Percentiles rank a stretch among this genome's conserved stretches.
These are phyloP conservation scores for Oncorhynchus keta DNA, from an alignment of 2,113 vertebrate genomes.

Conservation along the genomic window DNA sequence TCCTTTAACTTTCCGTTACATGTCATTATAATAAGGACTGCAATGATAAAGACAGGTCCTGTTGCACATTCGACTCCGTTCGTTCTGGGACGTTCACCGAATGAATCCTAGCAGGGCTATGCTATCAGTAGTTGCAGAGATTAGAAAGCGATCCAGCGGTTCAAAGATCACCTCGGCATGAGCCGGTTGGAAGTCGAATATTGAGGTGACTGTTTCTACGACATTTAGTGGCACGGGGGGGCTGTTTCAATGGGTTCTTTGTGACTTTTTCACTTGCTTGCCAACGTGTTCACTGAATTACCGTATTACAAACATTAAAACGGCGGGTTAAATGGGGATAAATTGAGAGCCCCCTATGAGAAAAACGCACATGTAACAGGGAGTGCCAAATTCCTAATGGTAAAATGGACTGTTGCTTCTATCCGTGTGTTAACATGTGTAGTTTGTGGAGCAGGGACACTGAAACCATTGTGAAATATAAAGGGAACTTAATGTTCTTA, in stretches of 20 bases:
- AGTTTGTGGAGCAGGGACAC: not conserved
- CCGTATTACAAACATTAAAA: not conserved
- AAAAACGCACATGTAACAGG: not conserved
- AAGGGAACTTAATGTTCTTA: not conserved
- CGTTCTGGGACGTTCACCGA: not conserved
- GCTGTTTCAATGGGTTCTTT: constrained; percentile 33
- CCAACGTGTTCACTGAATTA: constrained; percentile 22
- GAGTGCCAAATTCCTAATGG: not conserved
- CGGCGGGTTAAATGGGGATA: not conserved
- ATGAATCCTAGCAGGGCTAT: not conserved
- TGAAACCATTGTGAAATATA: too few relatives aligned
- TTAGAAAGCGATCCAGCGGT: constrained; percentile 18
- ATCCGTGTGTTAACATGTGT: not conserved
- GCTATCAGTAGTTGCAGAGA: constrained; percentile 1
- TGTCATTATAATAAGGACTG: not conserved
- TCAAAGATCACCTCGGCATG: constrained; percentile 54
- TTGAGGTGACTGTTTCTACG: constrained; percentile 36
- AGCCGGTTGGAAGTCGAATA: not conserved
- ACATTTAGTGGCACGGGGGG: constrained; percentile 26
- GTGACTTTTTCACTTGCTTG: constrained; percentile 25
- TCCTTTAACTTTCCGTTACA: not conserved
- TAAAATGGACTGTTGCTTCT: not conserved
- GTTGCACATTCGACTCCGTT: not conserved
- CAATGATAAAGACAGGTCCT: not conserved
- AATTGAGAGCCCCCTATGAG: not conserved